These are phyloP conservation scores for Scophthalmus maximus DNA, from an alignment of 2,113 vertebrate genomes.

Conservation along the genomic window DNA sequence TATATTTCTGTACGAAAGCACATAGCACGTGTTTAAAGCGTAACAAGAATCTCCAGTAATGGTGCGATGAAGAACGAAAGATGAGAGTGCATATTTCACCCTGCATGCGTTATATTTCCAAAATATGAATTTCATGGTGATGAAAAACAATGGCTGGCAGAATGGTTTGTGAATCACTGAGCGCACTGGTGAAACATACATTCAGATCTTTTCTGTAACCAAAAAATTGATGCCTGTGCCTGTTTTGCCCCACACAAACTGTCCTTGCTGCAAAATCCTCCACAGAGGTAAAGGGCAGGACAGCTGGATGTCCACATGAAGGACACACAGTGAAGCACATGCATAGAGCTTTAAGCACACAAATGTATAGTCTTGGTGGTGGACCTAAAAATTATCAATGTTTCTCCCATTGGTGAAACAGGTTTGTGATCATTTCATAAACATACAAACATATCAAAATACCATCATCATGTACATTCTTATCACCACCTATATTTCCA, in stretches of 20 bases:
- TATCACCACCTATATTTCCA: no score
- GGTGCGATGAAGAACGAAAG: background rate
- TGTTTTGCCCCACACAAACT: background rate
- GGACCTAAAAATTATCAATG: background rate
- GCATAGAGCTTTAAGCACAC: background rate
- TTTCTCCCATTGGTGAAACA: constrained; percentile 9
- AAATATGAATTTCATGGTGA: no score
- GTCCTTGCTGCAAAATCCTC: constrained; percentile 31
- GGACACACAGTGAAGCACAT: background rate
- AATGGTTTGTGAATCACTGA: constrained; percentile 7
- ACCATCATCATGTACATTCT: no score
- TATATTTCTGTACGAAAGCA: background rate
- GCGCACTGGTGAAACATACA: background rate
- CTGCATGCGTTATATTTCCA: background rate
- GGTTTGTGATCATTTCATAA: background rate
- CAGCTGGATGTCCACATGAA: background rate
- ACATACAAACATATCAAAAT: no score
- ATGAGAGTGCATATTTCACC: background rate
- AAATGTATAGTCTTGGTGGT: background rate
- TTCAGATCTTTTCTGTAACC: background rate
- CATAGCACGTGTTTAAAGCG: background rate
- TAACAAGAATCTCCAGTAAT: no score
- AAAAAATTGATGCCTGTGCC: constrained; percentile 6
- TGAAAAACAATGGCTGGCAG: no score
- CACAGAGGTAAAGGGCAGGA: background rate